Base-by-base conservation (phyloP, 2,888 invertebrate species). In the Phoronis australis region DNA sequence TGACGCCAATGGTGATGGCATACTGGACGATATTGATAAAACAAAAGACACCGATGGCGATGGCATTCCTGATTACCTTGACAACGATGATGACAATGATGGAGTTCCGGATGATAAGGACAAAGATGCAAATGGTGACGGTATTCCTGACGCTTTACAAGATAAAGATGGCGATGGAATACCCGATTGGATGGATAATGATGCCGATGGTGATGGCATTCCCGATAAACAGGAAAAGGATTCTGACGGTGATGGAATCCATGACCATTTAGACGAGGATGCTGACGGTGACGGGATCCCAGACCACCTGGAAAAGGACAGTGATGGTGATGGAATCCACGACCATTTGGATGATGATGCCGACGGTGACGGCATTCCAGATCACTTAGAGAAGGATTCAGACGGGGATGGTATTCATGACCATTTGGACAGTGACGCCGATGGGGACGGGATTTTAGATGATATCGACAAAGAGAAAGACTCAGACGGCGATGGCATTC, bases 281-380 rank as follows among this genome's bases (percentile, higher is more conserved):
- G 40, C 39, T 9, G 57, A 66, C 50, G 64, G 62, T 9, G 65
- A 65, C 47, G 68, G 68, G 2, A 64, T 66, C 37, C 62, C 64
- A 5, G 62, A 66, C 50, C 45, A 61, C 27, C 12, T 55, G 40
- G 44, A 43, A 4, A 54, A 55, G 39, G 51, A 54, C 12, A 50
- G 50, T 45, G 57, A 56, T 21, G 56, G 55, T 2, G 57, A 61
- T 48, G 61, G 60, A 2, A 56, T 60, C 15, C 57, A 58, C 3
- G 57, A 61, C 47, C 20, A 50, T 31, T 18, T 24, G 12, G 56
- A 61, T 26, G 24, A 47, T 37, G 60, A 66, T 49, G 56, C 52
- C 37, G 68, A 71, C 57, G 65, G 64, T 15, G 67, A 71, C 50
- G 70, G 69, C 4, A 68, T 70, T 26, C 65, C 67, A 5, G 65